Conservation (phyloP, 2,888 invertebrate species). For the Alentia gelatinosa region DNA sequence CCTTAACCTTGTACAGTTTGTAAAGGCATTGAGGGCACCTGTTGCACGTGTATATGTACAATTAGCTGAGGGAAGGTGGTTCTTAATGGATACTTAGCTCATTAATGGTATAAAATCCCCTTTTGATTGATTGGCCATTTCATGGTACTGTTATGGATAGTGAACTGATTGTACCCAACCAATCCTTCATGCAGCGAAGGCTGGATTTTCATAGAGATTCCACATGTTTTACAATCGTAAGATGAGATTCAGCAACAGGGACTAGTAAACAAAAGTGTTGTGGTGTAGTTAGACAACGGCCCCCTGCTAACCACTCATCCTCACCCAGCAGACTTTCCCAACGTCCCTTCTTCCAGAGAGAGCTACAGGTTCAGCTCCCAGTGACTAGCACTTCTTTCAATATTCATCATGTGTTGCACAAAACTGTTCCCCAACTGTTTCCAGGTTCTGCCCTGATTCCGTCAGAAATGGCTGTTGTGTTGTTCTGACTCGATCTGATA, state of each 20-base stretch:
- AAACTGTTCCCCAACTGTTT: not conserved
- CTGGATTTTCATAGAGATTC: constrained; percentile 4
- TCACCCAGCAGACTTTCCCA: not conserved
- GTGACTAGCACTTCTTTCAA: no score
- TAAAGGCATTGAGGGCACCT: not conserved
- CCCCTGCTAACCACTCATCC: not conserved
- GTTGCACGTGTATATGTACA: not conserved
- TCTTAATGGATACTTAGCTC: no score
- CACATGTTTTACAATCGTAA: not conserved
- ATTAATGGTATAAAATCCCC: not conserved
- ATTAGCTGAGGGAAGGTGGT: not conserved
- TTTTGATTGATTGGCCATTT: not conserved
- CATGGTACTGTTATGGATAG: not conserved
- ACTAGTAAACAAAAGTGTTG: not conserved
- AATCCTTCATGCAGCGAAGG: not conserved
- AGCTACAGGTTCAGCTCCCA: no score
- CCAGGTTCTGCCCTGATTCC: not conserved
- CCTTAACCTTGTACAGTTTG: constrained; percentile 24
- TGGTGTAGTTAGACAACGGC: not conserved
- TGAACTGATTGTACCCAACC: not conserved
- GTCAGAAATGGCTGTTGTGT: no score
- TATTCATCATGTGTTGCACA: not conserved
- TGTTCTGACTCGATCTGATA: no score
- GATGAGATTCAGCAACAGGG: not conserved
- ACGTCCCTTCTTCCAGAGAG: no score